A percentile compares a stretch with the other conserved stretches of the same genome.
Evolutionary conservation across 2,113 vertebrate genomes (phyloP).

Genomic region (Cariama cristata): DNA sequence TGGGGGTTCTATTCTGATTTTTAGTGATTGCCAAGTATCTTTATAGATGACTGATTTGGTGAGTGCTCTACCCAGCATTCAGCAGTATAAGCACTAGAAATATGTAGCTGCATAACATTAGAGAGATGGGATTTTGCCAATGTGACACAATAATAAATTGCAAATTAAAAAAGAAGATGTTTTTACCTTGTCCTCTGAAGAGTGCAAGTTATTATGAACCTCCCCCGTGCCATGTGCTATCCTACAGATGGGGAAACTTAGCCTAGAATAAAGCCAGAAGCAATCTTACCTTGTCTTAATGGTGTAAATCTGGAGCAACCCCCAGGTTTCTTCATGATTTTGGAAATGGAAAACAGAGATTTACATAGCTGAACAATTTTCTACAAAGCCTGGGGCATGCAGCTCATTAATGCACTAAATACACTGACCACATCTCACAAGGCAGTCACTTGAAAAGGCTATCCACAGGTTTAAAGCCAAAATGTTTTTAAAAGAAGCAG

Average conservation of each 20-base stretch:
- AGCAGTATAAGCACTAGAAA: slow-evolving; percentile 23
- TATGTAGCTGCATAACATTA: not conserved
- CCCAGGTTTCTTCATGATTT: not conserved
- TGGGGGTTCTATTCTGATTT: slow-evolving; percentile 28
- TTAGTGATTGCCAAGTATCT: slow-evolving; percentile 9
- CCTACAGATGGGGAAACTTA: not conserved
- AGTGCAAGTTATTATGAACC: not conserved
- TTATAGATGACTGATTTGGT: slow-evolving; percentile 23
- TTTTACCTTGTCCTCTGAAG: not conserved
- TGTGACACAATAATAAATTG: not conserved
- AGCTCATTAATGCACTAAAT: not conserved
- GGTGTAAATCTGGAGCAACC: not conserved
- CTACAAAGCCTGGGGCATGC: not conserved
- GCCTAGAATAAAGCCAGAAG: not conserved
- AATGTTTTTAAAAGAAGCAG: not conserved
- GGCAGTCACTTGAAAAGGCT: not conserved
- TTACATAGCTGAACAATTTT: not conserved
- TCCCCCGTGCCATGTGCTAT: fast-evolving
- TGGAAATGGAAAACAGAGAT: not conserved
- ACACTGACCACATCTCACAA: not conserved
- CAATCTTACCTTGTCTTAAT: not conserved
- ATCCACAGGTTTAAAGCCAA: not conserved
- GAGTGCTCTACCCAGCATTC: not conserved
- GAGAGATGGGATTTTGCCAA: slow-evolving; percentile 16
- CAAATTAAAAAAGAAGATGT: not conserved